Base-by-base conservation (phyloP, 1,140 invertebrate species). In the Drosophila tristis region DNA sequence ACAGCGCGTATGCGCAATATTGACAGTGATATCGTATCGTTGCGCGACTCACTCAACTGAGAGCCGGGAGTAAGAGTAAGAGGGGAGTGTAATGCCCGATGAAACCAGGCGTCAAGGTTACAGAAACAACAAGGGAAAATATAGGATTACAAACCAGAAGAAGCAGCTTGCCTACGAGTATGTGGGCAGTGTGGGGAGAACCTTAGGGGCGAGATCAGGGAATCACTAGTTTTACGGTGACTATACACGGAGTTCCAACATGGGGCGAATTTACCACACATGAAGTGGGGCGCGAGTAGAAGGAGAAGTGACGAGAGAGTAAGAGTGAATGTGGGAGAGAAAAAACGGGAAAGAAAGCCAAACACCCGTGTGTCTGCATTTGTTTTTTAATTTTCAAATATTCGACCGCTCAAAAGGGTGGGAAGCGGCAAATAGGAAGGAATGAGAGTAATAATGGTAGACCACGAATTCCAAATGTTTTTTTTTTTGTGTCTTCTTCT, bases 21-120 rank as follows among this genome's bases (percentile, higher is more conserved):
- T 89, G 84, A 89, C 84, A 89, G 76, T 89, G 84, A 89, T 89
- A 89, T 89, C 77, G 75, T 89, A 78, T 44, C 66, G 48, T 5
- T 39, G 11, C 11, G 4, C 11, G 35, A 47, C 29, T 11, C 45
- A 29, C 47, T 25, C 23, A 51, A 61, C 45, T 45, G 44, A 25
- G 60, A 31, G 58, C 47, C 29, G 26, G 6, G 49, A 20, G 25
- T 29, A 35, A 15, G 39, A 15, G 58, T 54, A 39, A 13, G 4
- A 39, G 35, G 53, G 56, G 70, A 80, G 81, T 86, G 87, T 86
- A 82, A 82, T 87, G 81, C 74, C 78, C 81, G 82, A 35, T 80
- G 65, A 81, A 86, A 86, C 81, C 81, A 87, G 87, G 81, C 74
- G 49, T 42, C 81, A 86, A 86, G 81, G 81, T 80, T 86, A 59